Evolutionary conservation across 53 echinoderm and acorn worm genomes (phyloP).

Genomic region (Zoroaster sp.): DNA sequence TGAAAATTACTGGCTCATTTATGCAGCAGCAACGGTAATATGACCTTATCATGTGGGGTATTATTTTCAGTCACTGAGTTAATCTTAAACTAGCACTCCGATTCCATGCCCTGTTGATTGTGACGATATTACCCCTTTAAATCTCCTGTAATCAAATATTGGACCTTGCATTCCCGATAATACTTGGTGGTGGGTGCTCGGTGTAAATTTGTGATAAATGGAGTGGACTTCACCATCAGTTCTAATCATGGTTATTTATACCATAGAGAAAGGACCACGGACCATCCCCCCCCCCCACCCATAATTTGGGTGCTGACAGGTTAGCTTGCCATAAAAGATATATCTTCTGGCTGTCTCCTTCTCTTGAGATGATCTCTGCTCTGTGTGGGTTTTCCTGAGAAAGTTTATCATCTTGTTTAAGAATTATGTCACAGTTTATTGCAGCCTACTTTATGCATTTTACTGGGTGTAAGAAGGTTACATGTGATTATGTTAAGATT

Average conservation of each 20-base stretch:
- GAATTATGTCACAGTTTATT: constrained; percentile 13
- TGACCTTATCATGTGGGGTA: too few species aligned
- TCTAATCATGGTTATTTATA: background rate
- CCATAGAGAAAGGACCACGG: background rate
- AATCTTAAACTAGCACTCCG: too few species aligned
- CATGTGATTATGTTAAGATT: background rate
- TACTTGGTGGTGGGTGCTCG: background rate
- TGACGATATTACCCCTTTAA: too few species aligned
- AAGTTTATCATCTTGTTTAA: background rate
- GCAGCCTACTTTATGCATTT: background rate
- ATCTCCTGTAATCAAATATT: too few species aligned
- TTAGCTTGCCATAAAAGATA: background rate
- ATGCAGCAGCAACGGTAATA: background rate
- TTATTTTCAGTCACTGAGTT: too few species aligned
- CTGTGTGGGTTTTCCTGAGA: background rate
- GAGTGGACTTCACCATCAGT: background rate
- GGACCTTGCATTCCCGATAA: background rate
- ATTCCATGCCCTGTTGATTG: too few species aligned
- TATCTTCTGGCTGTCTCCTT: background rate
- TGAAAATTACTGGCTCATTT: background rate
- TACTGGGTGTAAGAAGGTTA: background rate
- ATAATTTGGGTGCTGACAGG: background rate
- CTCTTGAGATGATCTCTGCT: background rate
- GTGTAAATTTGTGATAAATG: background rate
- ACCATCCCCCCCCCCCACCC: too few species aligned